Evolutionary conservation across 2,113 vertebrate genomes (phyloP), one percentile per base, ranked within the genome.

Genomic region (Chauna torquata): DNA sequence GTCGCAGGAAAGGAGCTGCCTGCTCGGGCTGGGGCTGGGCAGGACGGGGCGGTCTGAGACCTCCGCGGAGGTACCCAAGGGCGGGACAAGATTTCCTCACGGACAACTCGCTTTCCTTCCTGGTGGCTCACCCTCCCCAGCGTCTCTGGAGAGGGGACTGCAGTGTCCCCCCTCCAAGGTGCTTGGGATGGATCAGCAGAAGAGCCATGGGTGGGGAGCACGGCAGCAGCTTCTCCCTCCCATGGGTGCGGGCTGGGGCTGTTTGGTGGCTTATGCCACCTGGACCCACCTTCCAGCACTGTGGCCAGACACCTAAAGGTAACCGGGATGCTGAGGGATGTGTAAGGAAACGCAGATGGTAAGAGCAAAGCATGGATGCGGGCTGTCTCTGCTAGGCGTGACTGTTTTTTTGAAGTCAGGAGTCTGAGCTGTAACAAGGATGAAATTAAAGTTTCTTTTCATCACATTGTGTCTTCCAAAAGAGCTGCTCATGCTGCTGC

Each of bases 21-120:
- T 61, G 62, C 75, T 50, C 61, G 40, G 38, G 38, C 40, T 13
- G 12, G 23, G n/a, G 54, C 30, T 77, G 58, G 36, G 11, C 30
- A 47, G 65, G 79, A 23, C 19, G 16, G 15, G 20, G 44, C 34
- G 23, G 4, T 40, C 55, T 57, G 54, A 82, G 42, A 76, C 40
- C 50, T 59, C 22, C 54, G 44, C 0, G 1, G 14, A 64, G 34
- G 14, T n/a, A 55, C 16, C 49, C 50, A 62, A 18, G n/a, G 16
- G 5, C 3, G 24, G 20, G 9, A 22, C 5, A 78, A 55, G 42
- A 71, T 59, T 87, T 85, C 65, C 61, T 71, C 4, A 2, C 45
- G 19, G 16, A 34, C 7, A 70, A 16, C n/a, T 58, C 0, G 0
- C 5, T 81, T 91, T 69, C 55, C 42, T 59, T 75, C 17, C 55